Evolutionary conservation across 1,140 invertebrate genomes (phyloP).

Genomic region (Thalassaphorura encarpata): DNA sequence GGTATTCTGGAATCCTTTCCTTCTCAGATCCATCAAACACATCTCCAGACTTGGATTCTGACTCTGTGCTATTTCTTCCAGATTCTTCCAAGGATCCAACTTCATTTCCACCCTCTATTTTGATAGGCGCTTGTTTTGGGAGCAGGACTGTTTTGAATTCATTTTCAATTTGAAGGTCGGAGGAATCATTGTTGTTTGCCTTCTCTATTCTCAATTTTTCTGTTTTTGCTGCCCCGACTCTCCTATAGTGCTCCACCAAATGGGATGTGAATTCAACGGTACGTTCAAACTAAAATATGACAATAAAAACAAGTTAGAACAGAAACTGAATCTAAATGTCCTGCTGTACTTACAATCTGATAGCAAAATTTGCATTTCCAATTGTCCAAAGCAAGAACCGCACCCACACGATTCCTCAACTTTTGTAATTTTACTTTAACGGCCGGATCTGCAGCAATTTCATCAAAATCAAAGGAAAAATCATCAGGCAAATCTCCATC

Average conservation of each 20-base stretch:
- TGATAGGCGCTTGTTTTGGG: too few species aligned
- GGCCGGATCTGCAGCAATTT: too few species aligned
- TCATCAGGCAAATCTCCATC: too few species aligned
- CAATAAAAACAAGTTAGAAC: neutral
- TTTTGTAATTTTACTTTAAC: too few species aligned
- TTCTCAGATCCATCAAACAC: neutral
- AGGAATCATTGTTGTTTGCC: too few species aligned
- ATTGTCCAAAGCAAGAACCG: slow-evolving; percentile 11
- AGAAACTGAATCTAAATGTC: neutral
- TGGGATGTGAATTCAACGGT: slow-evolving; percentile 34
- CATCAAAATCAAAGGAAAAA: too few species aligned
- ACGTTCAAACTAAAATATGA: neutral
- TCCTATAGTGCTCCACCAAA: slow-evolving; percentile 36
- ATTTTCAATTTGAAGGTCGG: too few species aligned
- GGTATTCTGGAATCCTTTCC: slow-evolving; percentile 10
- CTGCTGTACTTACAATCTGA: slow-evolving; percentile 3
- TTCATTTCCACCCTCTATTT: neutral
- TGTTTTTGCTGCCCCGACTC: slow-evolving; percentile 19
- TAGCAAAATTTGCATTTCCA: slow-evolving; percentile 25
- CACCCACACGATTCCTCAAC: neutral
- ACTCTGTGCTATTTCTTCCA: neutral
- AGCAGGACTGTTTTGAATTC: too few species aligned
- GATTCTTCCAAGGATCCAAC: neutral
- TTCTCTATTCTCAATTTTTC: slow-evolving; percentile 13
- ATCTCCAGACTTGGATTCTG: slow-evolving; percentile 1